Base-by-base conservation (phyloP, 2,113 vertebrate species). In the Python bivittatus region DNA sequence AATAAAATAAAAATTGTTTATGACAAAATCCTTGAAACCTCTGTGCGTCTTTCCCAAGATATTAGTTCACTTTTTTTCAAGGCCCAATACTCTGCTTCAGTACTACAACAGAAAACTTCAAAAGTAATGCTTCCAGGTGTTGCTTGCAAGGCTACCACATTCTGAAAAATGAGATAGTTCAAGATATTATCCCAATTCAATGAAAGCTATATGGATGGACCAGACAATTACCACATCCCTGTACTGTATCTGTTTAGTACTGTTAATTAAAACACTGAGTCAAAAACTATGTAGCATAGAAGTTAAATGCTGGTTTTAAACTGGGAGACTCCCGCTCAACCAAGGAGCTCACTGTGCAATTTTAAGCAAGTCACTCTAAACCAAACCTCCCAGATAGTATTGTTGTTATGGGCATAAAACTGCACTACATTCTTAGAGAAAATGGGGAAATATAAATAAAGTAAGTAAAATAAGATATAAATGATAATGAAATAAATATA, bases 21-120 rank as follows among this genome's bases (percentile, higher is more conserved):
- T 83, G 17, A 17, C 58, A 44, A 20, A 88, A 33, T 68, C 27
- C 61, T 25, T 79, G 60, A 86, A 33, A 85, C 89, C 68, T 93
- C 88, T 53, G 27, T 42, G 85, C 92, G 93, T 91, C 88, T 88
- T 90, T 84, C 38, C 1, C 20, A 90, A 93, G 92, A 91, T 72
- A 33, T 56, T 6, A 91, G 68, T 25, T 90, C 17, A 90, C 0
- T n/a, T 33, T 58, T 44, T 54, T 91, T 7, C 0, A 0, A 0
- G 13, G 93, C 58, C 91, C 87, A 93, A 38, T 44, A 88, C 9
- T 11, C 61, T 93, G 88, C 93, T 86, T 53, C 7, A 86, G 2
- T 52, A 54, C 25, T 54, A 25, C 84, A 86, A 29, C 48, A 54
- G 29, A 54, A 29, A 88, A 42, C 42, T 83, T 79, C 91, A 56